These are phyloP conservation scores for Notarius lentiginosus DNA, from an alignment of 2,113 vertebrate genomes.

Conservation along the genomic window DNA sequence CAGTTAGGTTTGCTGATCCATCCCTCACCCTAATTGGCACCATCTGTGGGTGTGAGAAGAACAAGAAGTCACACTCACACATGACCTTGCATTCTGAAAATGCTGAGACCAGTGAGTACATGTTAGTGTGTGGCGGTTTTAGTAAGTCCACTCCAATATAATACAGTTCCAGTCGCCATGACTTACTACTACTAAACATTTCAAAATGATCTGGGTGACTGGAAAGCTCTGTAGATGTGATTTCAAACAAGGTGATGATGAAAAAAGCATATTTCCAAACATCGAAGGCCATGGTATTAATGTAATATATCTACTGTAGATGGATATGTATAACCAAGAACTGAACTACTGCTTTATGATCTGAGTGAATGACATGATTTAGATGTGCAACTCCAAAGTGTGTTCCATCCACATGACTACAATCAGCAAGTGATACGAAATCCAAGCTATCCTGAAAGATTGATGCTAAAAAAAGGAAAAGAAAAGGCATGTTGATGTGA, in stretches of 20 bases:
- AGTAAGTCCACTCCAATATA: constrained; percentile 10
- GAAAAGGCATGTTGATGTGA: not conserved
- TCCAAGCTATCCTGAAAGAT: not conserved
- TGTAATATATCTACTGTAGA: not conserved
- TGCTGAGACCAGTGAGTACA: constrained; percentile 24
- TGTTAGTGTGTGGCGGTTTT: constrained; percentile 31
- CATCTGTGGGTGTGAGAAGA: constrained; percentile 38
- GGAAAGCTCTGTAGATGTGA: not conserved
- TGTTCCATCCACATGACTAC: too few species aligned
- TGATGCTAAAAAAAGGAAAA: not conserved
- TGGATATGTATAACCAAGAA: too few species aligned
- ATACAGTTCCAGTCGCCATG: not conserved
- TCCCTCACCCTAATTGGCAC: constrained; percentile 38
- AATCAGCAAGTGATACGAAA: not conserved
- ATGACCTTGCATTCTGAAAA: constrained; percentile 30
- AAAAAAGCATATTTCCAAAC: not conserved
- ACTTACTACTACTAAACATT: not conserved
- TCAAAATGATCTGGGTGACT: not conserved
- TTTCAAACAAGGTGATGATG: not conserved
- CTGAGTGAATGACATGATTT: not conserved
- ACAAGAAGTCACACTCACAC: constrained; percentile 31
- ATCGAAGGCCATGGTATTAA: not conserved
- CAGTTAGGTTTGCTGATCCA: constrained; percentile 27
- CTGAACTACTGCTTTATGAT: not conserved
- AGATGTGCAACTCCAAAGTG: not conserved